Evolutionary conservation across 23 tunicate species (phyloP).

Genomic region (Styela plicata): DNA sequence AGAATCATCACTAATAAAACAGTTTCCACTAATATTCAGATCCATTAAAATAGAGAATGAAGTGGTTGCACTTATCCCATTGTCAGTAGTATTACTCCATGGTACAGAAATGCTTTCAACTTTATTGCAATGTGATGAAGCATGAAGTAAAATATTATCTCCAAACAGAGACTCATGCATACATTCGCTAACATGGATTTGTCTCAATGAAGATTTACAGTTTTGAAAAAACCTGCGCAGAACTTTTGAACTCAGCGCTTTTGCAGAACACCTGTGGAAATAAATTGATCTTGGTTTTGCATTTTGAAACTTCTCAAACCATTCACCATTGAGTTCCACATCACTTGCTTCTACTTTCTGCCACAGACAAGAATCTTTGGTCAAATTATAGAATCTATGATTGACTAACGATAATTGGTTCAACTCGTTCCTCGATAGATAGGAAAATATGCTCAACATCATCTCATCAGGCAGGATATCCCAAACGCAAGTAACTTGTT

Average conservation of each 20-base stretch:
- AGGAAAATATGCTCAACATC: conserved; percentile 38
- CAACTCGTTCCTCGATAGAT: conserved; percentile 28
- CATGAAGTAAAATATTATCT: conserved; percentile 64
- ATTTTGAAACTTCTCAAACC: conserved; percentile 38
- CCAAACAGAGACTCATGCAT: conserved; percentile 39
- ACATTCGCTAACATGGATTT: conserved; percentile 42
- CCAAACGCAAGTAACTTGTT: background rate
- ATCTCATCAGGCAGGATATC: conserved; percentile 53
- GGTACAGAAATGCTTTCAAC: conserved; percentile 33
- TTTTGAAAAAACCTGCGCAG: conserved; percentile 46
- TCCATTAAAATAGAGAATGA: conserved; percentile 10
- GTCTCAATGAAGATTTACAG: conserved; percentile 33
- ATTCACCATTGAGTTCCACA: conserved; percentile 13
- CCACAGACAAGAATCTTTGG: conserved; percentile 54
- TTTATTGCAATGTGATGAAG: conserved; percentile 51
- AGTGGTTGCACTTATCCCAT: conserved; percentile 52
- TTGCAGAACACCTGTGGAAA: conserved; percentile 34
- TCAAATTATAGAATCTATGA: conserved; percentile 31
- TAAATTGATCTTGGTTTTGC: conserved; percentile 27
- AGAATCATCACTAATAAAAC: conserved; percentile 57
- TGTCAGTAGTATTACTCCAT: conserved; percentile 67
- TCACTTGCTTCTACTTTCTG: conserved; percentile 22
- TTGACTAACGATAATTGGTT: conserved; percentile 25
- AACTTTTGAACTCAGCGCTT: conserved; percentile 30
- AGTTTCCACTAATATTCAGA: conserved; percentile 60